phyloP scores from a whole-genome alignment of 2,888 invertebrate genomes.

The Papilio protenor region DNA sequence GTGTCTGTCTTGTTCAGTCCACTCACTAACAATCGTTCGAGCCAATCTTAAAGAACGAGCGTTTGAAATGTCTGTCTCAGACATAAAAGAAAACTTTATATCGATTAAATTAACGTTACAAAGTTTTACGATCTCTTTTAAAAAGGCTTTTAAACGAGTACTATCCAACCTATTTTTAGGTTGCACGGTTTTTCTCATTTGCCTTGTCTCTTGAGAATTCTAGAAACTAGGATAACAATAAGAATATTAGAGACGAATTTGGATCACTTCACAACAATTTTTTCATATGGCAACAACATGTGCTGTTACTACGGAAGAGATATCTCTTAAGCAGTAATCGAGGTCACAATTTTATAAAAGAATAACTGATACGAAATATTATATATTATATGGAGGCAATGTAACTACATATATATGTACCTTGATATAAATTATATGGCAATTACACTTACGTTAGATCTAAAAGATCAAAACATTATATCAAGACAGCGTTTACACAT shows the following conservation, averaged over 20 bases:
- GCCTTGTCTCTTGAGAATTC: too few species aligned
- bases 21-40: slow-evolving; percentile 56
- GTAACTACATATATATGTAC: not conserved
- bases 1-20: slow-evolving; percentile 57
- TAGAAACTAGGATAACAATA: too few species aligned
- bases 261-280: not conserved
- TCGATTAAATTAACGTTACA: slow-evolving; percentile 5
- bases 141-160: not conserved
- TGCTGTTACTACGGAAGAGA: not conserved
- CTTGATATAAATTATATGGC: not conserved
- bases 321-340: not conserved
- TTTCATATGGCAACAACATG: not conserved
- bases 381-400: not conserved
- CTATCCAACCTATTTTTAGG: not conserved
- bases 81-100: slow-evolving; percentile 16
- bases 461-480: too few species aligned
- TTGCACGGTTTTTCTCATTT: too few species aligned
- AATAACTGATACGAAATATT: not conserved
- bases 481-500: not conserved
- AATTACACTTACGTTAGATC: not conserved
- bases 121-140: not conserved
- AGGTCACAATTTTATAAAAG: not conserved
- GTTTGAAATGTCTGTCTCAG: slow-evolving; percentile 2
- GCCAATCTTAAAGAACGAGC: slow-evolving; percentile 54
- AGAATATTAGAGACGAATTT: not conserved